phyloP scores from a whole-genome alignment of 2,113 vertebrate genomes.

The Cebus imitator region DNA sequence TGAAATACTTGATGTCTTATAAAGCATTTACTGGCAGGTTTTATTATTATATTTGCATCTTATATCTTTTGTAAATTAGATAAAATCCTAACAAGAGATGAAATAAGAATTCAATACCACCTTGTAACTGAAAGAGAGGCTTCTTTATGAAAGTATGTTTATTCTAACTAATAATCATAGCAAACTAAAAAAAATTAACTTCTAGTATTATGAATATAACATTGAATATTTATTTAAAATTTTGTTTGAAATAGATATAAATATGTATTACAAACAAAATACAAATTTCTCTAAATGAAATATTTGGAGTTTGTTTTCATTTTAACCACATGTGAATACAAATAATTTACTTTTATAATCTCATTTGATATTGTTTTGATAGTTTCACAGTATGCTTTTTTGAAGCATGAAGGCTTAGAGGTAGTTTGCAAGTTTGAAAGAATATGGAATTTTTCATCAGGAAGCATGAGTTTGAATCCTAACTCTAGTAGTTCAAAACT shows the following conservation, averaged over 20 bases:
- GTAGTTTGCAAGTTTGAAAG: neutral
- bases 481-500: neutral
- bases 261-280: constrained; percentile 22
- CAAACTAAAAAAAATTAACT: neutral
- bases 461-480: neutral
- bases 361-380: neutral
- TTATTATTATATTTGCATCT: neutral
- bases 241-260: neutral
- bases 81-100: neutral
- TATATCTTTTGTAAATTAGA: neutral
- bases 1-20: neutral
- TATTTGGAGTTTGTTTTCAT: constrained; percentile 1
- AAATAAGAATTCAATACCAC: neutral
- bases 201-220: neutral
- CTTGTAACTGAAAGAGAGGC: neutral
- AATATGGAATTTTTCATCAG: neutral
- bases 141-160: neutral
- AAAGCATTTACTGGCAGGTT: neutral
- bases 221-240: neutral
- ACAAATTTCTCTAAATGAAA: neutral
- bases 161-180: neutral
- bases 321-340: neutral
- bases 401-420: neutral
- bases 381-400: neutral
- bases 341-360: neutral